Evolutionary conservation across 53 echinoderm and acorn worm species (phyloP), one percentile per base, ranked within the genome.

Genomic region (Echinarachnius parma): DNA sequence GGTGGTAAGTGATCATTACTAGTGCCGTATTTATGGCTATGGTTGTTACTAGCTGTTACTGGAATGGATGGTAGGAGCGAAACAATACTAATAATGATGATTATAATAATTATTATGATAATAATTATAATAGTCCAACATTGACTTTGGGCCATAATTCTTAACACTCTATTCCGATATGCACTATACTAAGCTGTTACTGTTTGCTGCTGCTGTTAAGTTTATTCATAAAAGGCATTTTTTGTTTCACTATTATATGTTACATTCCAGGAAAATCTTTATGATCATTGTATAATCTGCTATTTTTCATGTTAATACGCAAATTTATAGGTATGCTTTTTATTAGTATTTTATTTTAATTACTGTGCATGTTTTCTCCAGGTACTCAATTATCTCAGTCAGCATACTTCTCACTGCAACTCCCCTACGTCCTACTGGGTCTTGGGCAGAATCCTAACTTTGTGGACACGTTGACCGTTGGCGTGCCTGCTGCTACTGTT

Each of bases 381-480:
- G 95, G 87, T 66, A 71, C 82, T 10, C 90, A 88, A 77, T 76
- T 95, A 14, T 85, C 75, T 37, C 95, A 95, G 56, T 95, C 95
- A 15, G 75, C 90, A 1, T 90, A 95, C 60, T 85, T 90, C 68
- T 84, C 90, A 1, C 74, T 95, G 0, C 95, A 95, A 53, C 71
- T 90, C 25, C 95, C 95, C 3, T 87, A 87, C 59, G 85, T 87
- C 10, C 68, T 90, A 57, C 65, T 95, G 74, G 95, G 95, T 20
- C 82, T 95, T 19, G 90, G 95, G 3, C 90, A 87, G 42, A 95
- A 89, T 37, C 95, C 95, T 14, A 95, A 95, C 80, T 95, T 90
- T 72, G 87, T 95, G 0, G 95, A 95, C 46, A 25, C 48, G 16
- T 63, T 95, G 23, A 76, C 30, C 29, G 87, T 86, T 24, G 87